phyloP scores from a whole-genome alignment of 2,113 vertebrate species.

The Gracilinanus agilis region DNA sequence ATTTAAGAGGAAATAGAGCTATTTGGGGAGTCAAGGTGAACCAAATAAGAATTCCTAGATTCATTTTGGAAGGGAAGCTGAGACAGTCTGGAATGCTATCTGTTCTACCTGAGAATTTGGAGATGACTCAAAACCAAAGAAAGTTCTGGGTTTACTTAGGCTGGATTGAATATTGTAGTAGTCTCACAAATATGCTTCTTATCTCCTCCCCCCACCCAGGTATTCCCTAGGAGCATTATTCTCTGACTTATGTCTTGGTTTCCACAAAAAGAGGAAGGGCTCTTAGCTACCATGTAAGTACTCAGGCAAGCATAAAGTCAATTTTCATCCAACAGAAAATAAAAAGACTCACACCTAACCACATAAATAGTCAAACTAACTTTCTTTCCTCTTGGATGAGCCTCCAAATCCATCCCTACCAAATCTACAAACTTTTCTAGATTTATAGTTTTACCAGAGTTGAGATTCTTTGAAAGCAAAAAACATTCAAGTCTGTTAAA shows the following conservation, averaged over 20 bases:
- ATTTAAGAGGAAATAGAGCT: neutral
- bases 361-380: neutral
- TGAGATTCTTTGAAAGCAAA: neutral
- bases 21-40: neutral
- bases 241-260: neutral
- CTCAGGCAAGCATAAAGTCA: neutral
- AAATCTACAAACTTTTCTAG: neutral
- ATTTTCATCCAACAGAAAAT: neutral
- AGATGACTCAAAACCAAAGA: neutral
- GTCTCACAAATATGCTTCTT: neutral
- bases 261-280: neutral
- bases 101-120: neutral
- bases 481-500: neutral
- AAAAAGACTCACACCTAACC: neutral
- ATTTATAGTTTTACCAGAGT: neutral
- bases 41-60: neutral
- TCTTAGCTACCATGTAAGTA: neutral
- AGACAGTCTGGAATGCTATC: neutral
- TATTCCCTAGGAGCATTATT: neutral
- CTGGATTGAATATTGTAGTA: neutral
- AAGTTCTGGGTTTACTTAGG: neutral
- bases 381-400: neutral
- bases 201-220: neutral
- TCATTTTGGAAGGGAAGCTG: neutral
- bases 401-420: neutral